Evolutionary conservation across 2,113 vertebrate genomes (phyloP), one percentile per base, ranked within the genome.

Genomic region (Struthio camelus): DNA sequence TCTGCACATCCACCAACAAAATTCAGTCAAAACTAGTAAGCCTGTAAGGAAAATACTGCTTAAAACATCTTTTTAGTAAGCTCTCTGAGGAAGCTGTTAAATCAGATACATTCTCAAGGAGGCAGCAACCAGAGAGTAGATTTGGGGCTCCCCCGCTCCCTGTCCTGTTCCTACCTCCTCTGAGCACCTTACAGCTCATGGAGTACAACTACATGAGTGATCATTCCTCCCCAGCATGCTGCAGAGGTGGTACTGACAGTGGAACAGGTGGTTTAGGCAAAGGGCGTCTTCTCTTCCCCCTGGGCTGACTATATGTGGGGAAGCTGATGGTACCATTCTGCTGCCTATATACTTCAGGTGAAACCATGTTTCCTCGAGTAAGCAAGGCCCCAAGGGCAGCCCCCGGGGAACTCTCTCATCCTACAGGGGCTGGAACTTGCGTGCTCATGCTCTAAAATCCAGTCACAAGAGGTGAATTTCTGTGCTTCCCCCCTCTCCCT

Each of bases 261-360:
- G 58, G 50, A 73, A 70, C 18, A 9, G 38, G 62, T 30, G 87
- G 16, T 51, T 85, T 79, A 65, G 38, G 11, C 48, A 30, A 30
- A 34, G 38, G 42, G 28, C 13, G 27, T 61, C 14, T 70, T n/a
- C 24, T 32, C 0, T 76, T 44, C 42, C 10, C 23, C 0, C 24
- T 32, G 65, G n/a, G 65, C 10, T 25, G 36, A 30, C 22, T 79
- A 10, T 78, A 5, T 19, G 5, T 59, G 24, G n/a, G 65, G 12
- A 94, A 67, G 25, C 28, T 72, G 56, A n/a, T 65, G 58, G 22
- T 38, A 48, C 14, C 40, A 3, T 20, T 95, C 34, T 80, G 3
- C 20, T 81, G 40, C 17, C 23, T 50, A 1, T 16, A n/a, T 72
- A 28, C 5, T 89, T 13, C 42, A 34, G 44, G 5, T 46, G 65